Percentiles rank a stretch among this genome's conserved stretches.
Conservation (phyloP, 2,888 invertebrate species). For the Bursaphelenchus okinawaensis region DNA sequence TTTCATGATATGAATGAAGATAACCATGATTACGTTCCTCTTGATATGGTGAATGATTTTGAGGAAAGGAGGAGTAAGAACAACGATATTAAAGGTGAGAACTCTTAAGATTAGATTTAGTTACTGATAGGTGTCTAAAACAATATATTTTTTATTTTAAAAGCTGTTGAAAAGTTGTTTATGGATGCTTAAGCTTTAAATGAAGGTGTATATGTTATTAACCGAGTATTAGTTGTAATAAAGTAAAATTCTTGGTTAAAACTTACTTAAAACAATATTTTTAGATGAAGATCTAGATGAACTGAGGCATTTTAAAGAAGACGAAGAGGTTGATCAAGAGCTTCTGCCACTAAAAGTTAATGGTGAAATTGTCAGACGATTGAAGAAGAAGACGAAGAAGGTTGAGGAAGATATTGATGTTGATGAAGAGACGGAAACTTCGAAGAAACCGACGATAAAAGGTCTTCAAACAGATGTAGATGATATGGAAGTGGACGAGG, state of each 20-base stretch:
- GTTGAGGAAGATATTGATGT: constrained; percentile 23
- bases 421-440: constrained; percentile 27
- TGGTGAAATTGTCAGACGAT: constrained; percentile 28
- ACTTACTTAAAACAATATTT: constrained; percentile 1
- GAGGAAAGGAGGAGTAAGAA: constrained; percentile 44
- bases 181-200: too few relatives aligned
- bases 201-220: too few relatives aligned
- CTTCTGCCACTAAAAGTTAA: constrained; percentile 52
- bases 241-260: constrained; percentile 11
- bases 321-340: constrained; percentile 28
- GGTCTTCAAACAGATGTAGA: constrained; percentile 15
- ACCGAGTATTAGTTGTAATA: too few relatives aligned
- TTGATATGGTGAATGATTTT: constrained; percentile 50
- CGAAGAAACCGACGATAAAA: constrained; percentile 1
- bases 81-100: constrained; percentile 25
- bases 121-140: too few relatives aligned
- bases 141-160: too few relatives aligned
- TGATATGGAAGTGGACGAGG: constrained; percentile 16
- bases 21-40: constrained; percentile 37
- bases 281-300: constrained; percentile 15
- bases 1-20: constrained; percentile 31
- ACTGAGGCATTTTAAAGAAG: constrained; percentile 23
- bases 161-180: too few relatives aligned
- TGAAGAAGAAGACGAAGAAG: constrained; percentile 28
- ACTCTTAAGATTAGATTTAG: too few relatives aligned